Evolutionary conservation across 2,113 vertebrate genomes (phyloP), one percentile per base, ranked within the genome.

Genomic region (Mesoclemmys tuberculata): DNA sequence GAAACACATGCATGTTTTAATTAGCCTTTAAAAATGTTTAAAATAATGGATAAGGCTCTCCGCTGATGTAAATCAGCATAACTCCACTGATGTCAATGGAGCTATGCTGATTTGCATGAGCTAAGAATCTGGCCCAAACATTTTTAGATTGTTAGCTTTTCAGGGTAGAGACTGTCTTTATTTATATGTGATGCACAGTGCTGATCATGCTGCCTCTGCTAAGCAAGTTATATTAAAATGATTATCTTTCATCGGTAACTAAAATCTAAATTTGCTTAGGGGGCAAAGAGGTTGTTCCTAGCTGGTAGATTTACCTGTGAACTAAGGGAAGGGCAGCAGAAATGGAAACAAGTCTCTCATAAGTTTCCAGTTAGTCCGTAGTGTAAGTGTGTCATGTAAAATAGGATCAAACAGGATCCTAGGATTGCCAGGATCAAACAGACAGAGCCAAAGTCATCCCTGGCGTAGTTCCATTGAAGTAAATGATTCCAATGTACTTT

Each of bases 21-120:
- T 55, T 49, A 3, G 61, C 12, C 49, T 68, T 4, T 51, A 68
- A 71, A 71, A 75, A 46, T 91, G 9, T 83, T 88, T 49, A 24
- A 92, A 94, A 90, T 49, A 89, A 91, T 18, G 51, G 89, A 44
- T 61, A 75, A 88, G 46, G 87, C 58, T 16, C 41, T 92, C 52
- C 44, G 71, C 55, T 94, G 93, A 74, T 87, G 35, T 90, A 95
- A 90, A 91, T 82, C 77, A 56, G 52, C 2, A 58, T 41, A 85
- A 35, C 54, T 95, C 41, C 82, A 86, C 22, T 84, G 92, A 56
- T 22, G 93, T 92, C 31, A 90, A 82, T 5, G 27, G 71, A 79
- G 84, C 84, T 91, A 81, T 86, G 52, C 24, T 80, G 54, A 58
- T 95, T 92, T 97, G 80, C 90, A 85, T 83, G 83, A 89, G 41